A percentile compares a stretch with the other conserved stretches of the same genome.
phyloP scores from a whole-genome alignment of 2,888 invertebrate genomes.

The Xanthorhoe designata region DNA sequence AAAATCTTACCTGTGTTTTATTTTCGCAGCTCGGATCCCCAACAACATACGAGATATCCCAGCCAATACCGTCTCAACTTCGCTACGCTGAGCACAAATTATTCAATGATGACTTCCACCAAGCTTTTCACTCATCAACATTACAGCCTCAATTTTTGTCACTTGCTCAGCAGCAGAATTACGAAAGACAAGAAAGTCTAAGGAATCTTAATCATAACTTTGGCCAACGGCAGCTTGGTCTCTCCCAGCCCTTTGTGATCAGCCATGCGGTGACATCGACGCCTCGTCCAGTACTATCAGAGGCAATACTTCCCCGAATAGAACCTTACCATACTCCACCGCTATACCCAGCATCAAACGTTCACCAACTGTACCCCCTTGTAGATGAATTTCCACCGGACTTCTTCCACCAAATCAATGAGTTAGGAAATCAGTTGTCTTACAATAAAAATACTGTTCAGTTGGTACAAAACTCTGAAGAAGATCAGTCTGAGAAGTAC shows the following conservation, averaged over 20 bases:
- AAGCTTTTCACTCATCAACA: conserved; percentile 31
- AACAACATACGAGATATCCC: conserved; percentile 68
- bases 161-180: conserved; percentile 12
- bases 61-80: conserved; percentile 68
- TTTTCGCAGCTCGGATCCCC: conserved; percentile 62
- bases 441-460: conserved; percentile 25
- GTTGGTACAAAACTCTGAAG: conserved; percentile 4
- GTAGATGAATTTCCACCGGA: conserved; percentile 34
- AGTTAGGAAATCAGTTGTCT: conserved; percentile 26
- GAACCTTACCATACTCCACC: conserved; percentile 23
- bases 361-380: conserved; percentile 31
- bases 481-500: conserved; percentile 2
- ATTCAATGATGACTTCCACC: conserved; percentile 50
- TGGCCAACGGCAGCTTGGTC: not conserved
- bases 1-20: not conserved
- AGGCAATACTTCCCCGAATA: conserved; percentile 1
- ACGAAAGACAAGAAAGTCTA: conserved; percentile 17
- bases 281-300: not conserved
- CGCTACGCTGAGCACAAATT: conserved; percentile 68
- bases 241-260: not conserved
- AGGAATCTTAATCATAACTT: conserved; percentile 4
- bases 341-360: conserved; percentile 34
- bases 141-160: not conserved
- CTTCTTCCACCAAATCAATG: conserved; percentile 39
- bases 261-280: conserved; percentile 7